Percentiles rank a stretch among this genome's conserved stretches.
Evolutionary conservation across 2,797 vertebrate species (phyloP).

Genomic region (Menidia menidia): DNA sequence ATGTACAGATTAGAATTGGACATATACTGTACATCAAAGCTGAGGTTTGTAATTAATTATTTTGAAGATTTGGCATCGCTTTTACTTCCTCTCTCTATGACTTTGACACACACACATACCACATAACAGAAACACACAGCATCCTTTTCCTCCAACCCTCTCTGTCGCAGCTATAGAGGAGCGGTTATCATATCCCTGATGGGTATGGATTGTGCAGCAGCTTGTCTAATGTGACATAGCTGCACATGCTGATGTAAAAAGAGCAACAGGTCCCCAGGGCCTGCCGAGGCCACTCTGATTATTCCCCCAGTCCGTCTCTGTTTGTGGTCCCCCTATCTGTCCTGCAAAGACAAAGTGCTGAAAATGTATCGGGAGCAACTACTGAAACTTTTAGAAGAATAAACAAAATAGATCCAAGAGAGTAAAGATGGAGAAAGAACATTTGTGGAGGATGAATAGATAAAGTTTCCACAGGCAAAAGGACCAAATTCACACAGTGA

Average conservation of each 20-base stretch:
- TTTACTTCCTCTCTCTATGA: not conserved
- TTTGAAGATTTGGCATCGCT: not conserved
- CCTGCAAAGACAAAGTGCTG: not conserved
- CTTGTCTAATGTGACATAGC: conserved; percentile 53
- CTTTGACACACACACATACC: conserved; percentile 1
- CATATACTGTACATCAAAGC: not conserved
- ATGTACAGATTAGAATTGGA: not conserved
- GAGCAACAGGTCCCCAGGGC: conserved; percentile 67
- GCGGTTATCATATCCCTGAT: conserved; percentile 50
- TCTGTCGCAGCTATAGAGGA: conserved; percentile 53
- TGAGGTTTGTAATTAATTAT: not conserved
- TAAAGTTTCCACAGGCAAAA: not conserved
- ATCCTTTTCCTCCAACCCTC: conserved; percentile 12
- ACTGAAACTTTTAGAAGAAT: not conserved
- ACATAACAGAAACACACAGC: conserved; percentile 2
- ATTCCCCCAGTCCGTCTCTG: conserved; percentile 2
- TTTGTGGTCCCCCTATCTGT: not conserved
- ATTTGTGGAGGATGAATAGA: not conserved
- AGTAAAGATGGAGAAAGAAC: not conserved
- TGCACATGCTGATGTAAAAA: conserved; percentile 58
- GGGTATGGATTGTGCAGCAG: conserved; percentile 56
- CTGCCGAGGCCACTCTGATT: conserved; percentile 27
- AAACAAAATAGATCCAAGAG: not conserved
- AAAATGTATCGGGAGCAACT: not conserved
- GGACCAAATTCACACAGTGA: not conserved